These are phyloP conservation scores for Buceros bicornis DNA, from an alignment of 2,797 vertebrate genomes.

Conservation along the genomic window DNA sequence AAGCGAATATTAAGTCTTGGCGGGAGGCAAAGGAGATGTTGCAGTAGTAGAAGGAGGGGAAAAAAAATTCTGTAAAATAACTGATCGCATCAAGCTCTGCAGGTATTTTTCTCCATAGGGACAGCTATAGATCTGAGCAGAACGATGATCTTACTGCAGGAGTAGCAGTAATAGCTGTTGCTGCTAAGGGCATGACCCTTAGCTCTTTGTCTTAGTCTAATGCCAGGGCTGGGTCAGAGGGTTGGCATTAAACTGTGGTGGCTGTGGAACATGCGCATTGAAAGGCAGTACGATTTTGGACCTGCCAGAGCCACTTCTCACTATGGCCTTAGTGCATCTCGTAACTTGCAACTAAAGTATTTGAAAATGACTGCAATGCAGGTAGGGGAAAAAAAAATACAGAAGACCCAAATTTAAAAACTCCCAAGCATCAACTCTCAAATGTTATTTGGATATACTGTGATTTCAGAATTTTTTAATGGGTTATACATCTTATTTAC, in stretches of 20 bases:
- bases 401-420: background rate
- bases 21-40: background rate
- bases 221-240: background rate
- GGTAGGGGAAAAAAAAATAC: background rate
- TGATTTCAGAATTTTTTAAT: background rate
- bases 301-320: background rate
- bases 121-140: background rate
- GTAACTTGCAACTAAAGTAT: background rate
- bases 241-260: background rate
- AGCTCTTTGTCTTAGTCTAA: background rate
- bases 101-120: background rate
- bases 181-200: background rate
- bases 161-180: background rate
- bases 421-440: background rate
- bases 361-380: background rate
- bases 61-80: background rate
- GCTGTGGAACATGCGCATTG: rapidly evolving
- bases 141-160: background rate
- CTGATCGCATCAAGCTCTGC: background rate
- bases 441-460: background rate
- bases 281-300: background rate
- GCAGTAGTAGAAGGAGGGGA: background rate
- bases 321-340: background rate
- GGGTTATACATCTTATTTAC: background rate
- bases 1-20: background rate